Base-by-base conservation (phyloP, 2,888 invertebrate genomes). In the Archaeoteleia sp. region DNA sequence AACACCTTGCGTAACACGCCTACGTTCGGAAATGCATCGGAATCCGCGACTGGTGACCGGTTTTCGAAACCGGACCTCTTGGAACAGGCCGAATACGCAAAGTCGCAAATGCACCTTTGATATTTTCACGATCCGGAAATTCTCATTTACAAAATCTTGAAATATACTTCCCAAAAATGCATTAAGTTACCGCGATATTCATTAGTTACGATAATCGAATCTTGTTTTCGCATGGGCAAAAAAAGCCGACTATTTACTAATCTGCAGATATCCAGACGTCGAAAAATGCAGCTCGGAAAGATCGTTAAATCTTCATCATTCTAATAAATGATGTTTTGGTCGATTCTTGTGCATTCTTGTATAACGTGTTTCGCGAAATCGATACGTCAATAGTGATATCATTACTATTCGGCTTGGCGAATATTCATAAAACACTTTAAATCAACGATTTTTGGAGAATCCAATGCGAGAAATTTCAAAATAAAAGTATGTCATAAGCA, bases 251-350 rank as follows among this genome's bases (percentile, higher is more conserved):
- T 10, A 58, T 67, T 67, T 55, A 46, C 61, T 51, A 61, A 61
- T 67, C 61, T 49, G 49, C 48, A 43, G 29, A 53, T 49, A 58
- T 60, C 57, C 42, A 65, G 69, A 65, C 63, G 58, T 55, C 57
- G 51, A 69, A 46, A 69, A 65, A 61, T 65, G 63, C 65, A 55
- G 68, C 48, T 45, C 49, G 57, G 55, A 54, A 60, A 48, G 61
- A 67, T 62, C 62, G 61, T 67, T 67, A 62, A 67, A 37, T 51
- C 53, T 37, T 55, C 39, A 55, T 67, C 67, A 46, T 62, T 61
- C 67, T 51, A 62, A 67, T 67, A 61, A 67, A 67, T 61, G 67
- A 62, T 67, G 67, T 62, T 67, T 67, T 57, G 67, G 57, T 62
- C 57, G 45, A 34, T 35, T n/a, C 51, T 27, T 34, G 48, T 54